Evolutionary conservation across 2,888 invertebrate species (phyloP).

Genomic region (Catocala sponsa): DNA sequence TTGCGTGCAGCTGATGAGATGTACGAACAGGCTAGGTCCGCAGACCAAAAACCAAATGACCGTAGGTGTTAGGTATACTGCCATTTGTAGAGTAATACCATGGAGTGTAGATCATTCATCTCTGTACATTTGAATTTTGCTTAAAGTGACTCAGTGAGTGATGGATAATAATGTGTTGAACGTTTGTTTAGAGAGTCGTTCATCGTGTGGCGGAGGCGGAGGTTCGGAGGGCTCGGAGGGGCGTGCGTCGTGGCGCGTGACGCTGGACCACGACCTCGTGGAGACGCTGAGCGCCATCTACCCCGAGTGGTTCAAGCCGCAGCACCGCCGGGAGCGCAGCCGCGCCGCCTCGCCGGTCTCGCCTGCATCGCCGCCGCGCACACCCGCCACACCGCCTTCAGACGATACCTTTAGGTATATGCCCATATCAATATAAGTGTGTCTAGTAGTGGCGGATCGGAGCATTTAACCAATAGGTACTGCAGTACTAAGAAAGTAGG

Average conservation of each 20-base stretch:
- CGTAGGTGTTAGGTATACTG: neutral
- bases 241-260: constrained; percentile 95
- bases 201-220: constrained; percentile 92
- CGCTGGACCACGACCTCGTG: constrained; percentile 96
- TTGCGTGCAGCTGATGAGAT: neutral
- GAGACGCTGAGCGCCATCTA: constrained; percentile 97
- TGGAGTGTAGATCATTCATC: neutral
- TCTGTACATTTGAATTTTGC: neutral
- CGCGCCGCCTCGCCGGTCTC: constrained; percentile 75
- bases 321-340: constrained; percentile 79
- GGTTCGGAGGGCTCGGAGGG: constrained; percentile 92
- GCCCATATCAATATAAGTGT: too few relatives aligned
- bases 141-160: neutral
- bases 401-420: constrained; percentile 81
- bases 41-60: neutral
- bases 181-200: constrained; percentile 90
- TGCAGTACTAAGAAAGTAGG: too few relatives aligned
- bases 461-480: too few relatives aligned
- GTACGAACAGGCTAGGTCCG: neutral
- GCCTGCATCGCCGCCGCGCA: constrained; percentile 71
- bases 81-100: too few relatives aligned
- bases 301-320: constrained; percentile 96
- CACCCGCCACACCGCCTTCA: constrained; percentile 72
- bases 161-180: constrained; percentile 14
- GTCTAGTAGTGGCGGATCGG: too few relatives aligned